These are phyloP conservation scores for Anguilla pacifica DNA, from an alignment of 2,797 vertebrate genomes.

Conservation along the genomic window DNA sequence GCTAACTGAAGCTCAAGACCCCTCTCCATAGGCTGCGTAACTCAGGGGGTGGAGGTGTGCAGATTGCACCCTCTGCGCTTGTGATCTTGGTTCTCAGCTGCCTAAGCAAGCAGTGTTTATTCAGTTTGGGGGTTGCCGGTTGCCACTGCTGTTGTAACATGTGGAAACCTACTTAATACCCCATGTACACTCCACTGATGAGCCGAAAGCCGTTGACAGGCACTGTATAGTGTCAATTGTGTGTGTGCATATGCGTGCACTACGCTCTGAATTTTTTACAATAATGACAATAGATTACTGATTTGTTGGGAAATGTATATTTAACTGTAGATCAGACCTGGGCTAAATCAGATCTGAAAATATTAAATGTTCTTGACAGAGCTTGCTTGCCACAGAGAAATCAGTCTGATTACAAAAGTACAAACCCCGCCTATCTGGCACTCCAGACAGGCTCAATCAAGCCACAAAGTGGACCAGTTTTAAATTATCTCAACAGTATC, in stretches of 20 bases:
- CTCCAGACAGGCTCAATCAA: too few species aligned
- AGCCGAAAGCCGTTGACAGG: slow-evolving; percentile 11
- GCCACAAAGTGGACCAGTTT: too few species aligned
- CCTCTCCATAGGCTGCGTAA: slow-evolving; percentile 29
- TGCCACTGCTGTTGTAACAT: slow-evolving; percentile 60
- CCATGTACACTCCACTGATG: slow-evolving; percentile 23
- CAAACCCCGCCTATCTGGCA: too few species aligned
- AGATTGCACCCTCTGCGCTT: slow-evolving; percentile 26
- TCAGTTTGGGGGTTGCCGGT: slow-evolving; percentile 54
- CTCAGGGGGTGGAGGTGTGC: slow-evolving; percentile 42
- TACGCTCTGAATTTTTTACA: too few species aligned
- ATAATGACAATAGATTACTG: too few species aligned
- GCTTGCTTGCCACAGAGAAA: too few species aligned
- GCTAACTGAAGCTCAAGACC: slow-evolving; percentile 9
- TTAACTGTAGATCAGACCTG: too few species aligned
- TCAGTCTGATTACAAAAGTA: too few species aligned
- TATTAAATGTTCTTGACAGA: too few species aligned
- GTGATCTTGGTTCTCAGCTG: slow-evolving; percentile 42
- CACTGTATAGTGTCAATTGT: neutral
- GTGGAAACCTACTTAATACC: slow-evolving; percentile 57
- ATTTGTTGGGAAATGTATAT: too few species aligned
- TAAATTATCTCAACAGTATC: too few species aligned
- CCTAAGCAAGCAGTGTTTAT: slow-evolving; percentile 61
- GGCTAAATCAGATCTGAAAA: too few species aligned
- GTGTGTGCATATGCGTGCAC: neutral